Evolutionary conservation across 2,797 vertebrate species (phyloP), one percentile per base, ranked within the genome.

Genomic region (Syndactyla subalaris): DNA sequence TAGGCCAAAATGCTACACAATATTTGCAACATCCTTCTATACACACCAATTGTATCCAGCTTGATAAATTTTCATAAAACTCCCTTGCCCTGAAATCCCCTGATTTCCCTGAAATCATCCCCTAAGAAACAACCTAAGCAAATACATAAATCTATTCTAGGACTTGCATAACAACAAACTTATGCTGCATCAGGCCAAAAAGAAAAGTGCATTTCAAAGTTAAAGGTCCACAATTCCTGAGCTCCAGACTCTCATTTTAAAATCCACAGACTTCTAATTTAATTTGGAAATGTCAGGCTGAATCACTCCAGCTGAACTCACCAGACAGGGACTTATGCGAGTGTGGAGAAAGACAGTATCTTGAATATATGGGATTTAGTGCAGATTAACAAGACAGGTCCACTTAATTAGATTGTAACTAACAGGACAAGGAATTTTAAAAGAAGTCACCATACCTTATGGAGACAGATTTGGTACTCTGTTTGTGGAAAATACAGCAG

Each of bases 1-100:
- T 96, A 97, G 92, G 73, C 85, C 91, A 96, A 93, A 91, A 93
- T 34, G 36, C 46, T 79, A 62, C 52, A 67, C 36, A 61, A 34
- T 61, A 62, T 86, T 91, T 90, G 58, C 41, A 72, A 30, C n/a
- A 71, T 1, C 1, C 2, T 12, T 41, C 78, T 59, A 43, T 7
- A 66, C 20, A 85, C 13, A 76, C 18, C 12, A 70, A 7, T 81
- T 92, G 32, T 91, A 82, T 39, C 34, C 59, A 81, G 63, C 41
- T 79, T 0, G 0, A 88, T 84, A 66, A 81, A 81, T 82, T 92
- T 62, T 76, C 48, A 82, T 82, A 61, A 55, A 86, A 90, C 14
- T 88, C 39, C n/a, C 34, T 74, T 57, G 43, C n/a, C 11, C 20
- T 57, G 57, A 90, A 92, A 88, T 86, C 58, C 32, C 21, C 51